Percentiles rank a stretch among this genome's conserved stretches.
These are phyloP conservation scores for Euzophera pinguis DNA, from an alignment of 2,888 invertebrate genomes.

Conservation along the genomic window DNA sequence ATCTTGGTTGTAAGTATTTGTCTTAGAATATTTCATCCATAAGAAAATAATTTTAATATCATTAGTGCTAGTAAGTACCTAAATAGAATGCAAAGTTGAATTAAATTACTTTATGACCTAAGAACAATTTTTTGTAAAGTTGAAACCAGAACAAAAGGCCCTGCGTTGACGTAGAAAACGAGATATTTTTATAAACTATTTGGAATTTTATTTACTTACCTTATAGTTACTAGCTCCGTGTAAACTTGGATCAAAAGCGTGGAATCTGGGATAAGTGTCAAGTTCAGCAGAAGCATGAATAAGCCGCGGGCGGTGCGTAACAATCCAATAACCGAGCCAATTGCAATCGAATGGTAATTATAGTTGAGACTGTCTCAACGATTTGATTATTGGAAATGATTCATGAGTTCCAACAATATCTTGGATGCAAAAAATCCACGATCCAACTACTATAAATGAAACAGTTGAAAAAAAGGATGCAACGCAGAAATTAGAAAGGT, in stretches of 20 bases:
- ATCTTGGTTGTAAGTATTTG: no score
- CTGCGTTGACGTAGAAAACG: background rate
- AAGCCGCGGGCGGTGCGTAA: slow-evolving; percentile 26
- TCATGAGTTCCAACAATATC: slow-evolving; percentile 11
- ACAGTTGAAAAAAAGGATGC: no score
- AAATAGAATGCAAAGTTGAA: no score
- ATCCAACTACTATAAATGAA: no score
- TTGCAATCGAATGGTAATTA: slow-evolving; percentile 15
- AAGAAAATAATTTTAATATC: no score
- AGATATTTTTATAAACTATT: no score
- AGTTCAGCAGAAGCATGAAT: slow-evolving; percentile 27
- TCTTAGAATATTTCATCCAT: no score
- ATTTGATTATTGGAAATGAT: background rate
- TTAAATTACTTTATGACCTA: no score
- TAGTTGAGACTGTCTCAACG: slow-evolving; percentile 10
- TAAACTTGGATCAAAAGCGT: slow-evolving; percentile 20
- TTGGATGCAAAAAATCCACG: no score
- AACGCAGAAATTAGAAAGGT: slow-evolving; percentile 2
- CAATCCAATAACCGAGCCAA: slow-evolving; percentile 24
- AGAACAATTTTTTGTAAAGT: no score
- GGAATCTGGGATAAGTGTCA: slow-evolving; percentile 34
- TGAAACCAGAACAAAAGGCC: no score
- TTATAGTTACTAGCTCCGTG: background rate
- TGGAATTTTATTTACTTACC: background rate
- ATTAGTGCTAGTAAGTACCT: no score